Conservation (phyloP, 2,797 vertebrate genomes). For the Lacerta bilineata region DNA sequence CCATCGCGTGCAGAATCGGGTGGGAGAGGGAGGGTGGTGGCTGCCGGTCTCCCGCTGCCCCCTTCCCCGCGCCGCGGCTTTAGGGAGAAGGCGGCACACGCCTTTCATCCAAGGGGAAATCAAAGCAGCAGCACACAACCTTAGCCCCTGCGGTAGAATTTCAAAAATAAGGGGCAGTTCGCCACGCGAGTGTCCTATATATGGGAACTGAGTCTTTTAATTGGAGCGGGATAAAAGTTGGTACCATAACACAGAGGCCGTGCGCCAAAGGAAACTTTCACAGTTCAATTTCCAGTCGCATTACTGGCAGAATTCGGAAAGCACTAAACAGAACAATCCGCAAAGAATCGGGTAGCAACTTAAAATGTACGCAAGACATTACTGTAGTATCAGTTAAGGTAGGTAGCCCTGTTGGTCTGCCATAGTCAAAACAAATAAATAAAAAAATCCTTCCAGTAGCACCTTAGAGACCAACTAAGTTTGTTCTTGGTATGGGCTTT, state of each 20-base stretch:
- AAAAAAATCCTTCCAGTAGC: no score
- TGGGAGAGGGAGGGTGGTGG: no score
- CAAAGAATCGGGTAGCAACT: background rate
- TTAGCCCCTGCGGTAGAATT: background rate
- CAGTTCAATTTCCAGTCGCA: background rate
- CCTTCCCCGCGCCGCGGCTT: no score
- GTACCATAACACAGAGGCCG: no score
- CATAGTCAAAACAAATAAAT: no score
- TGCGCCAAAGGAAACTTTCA: background rate
- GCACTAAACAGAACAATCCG: background rate
- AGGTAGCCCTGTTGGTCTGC: no score
- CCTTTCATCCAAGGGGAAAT: background rate
- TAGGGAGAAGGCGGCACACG: no score
- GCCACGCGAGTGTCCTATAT: background rate
- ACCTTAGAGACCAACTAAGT: no score
- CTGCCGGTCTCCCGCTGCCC: no score
- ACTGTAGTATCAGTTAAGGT: no score
- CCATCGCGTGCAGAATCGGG: background rate
- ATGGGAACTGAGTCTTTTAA: background rate
- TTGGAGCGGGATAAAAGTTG: background rate
- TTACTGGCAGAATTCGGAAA: background rate
- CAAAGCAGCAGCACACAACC: fast-evolving
- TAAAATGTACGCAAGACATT: background rate
- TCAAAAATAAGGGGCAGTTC: background rate
- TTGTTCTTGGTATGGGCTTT: no score